These are phyloP conservation scores for Listronotus bonariensis DNA, from an alignment of 1,140 invertebrate species.

Conservation along the genomic window DNA sequence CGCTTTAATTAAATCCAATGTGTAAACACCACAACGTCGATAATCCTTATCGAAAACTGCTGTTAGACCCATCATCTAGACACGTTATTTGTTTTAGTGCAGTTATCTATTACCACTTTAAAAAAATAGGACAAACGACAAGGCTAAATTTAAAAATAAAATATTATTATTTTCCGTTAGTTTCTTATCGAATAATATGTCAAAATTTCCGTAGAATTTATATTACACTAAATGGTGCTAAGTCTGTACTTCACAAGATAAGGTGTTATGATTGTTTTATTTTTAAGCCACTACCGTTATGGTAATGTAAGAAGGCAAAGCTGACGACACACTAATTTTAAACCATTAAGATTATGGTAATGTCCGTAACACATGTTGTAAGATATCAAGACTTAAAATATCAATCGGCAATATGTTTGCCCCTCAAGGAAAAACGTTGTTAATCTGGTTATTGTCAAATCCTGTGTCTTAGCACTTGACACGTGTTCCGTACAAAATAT, in stretches of 20 bases:
- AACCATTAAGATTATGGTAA: constrained; percentile 34
- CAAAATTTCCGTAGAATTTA: no score
- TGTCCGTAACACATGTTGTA: constrained; percentile 25
- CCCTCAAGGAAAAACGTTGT: constrained; percentile 12
- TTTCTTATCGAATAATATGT: no score
- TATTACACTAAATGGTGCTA: not conserved
- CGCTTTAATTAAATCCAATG: no score
- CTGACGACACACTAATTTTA: constrained; percentile 32
- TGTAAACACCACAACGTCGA: no score
- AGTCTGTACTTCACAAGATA: constrained; percentile 14
- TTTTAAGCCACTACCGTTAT: constrained; percentile 21
- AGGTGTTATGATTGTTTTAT: constrained; percentile 19
- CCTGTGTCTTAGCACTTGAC: constrained; percentile 2
- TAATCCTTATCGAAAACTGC: no score
- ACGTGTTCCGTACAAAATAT: constrained; percentile 5
- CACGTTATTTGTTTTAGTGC: no score
- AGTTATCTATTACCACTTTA: no score
- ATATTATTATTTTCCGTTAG: no score
- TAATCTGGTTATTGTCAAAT: constrained; percentile 21
- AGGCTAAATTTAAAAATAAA: no score
- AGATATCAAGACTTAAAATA: constrained; percentile 20
- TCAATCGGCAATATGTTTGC: constrained; percentile 24
- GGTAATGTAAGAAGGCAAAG: constrained; percentile 11
- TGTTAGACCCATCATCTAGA: no score
- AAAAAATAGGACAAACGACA: no score